Base-by-base conservation (phyloP, 2,888 invertebrate species). In the Eupeodes luniger region DNA sequence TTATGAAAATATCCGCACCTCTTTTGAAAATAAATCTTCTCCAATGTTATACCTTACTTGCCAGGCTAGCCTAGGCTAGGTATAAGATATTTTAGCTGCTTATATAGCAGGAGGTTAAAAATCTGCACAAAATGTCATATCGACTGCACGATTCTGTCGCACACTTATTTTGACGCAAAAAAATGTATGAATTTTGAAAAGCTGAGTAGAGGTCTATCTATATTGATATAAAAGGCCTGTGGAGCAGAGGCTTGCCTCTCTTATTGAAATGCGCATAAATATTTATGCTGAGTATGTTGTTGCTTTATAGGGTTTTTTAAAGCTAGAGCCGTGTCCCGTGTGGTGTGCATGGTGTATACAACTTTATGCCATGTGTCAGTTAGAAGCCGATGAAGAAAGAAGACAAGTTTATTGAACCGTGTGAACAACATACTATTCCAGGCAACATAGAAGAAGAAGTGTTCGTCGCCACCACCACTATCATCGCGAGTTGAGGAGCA, bases 401-500 rank as follows among this genome's bases (percentile, higher is more conserved):
- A 53, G 87, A 85, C 81, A 85, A 88, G 88, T 88, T 88, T 88
- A 85, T 88, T 88, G 88, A 88, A 88, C 88, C 85, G 75, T 78
- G 77, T 81, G 85, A 85, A 81, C 84, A 81, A 80, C 19, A 40
- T 40, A 66, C 27, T 81, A 84, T 81, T 84, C 79, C 77, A 49
- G 47, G 34, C n/a, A 16, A 67, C 61, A 55, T 62, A 69, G 69
- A 72, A 69, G 61, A 67, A 69, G 64, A 72, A 69, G 61, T 51
- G 61, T 59, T 77, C 72, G 57, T 53, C 47, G 16, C 16, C 66
- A 49, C 51, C 61, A n/a, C 59, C 14, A 36, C 27, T 27, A 27
- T 27, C 27, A 27, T 27, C 3, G 27, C 27, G 27, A 27, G 19
- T 66, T 55, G 36, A 59, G 59, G 69, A 70, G 19, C n/a, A 61